phyloP scores from a whole-genome alignment of 2,888 invertebrate genomes.

The Hecatera dysodea region DNA sequence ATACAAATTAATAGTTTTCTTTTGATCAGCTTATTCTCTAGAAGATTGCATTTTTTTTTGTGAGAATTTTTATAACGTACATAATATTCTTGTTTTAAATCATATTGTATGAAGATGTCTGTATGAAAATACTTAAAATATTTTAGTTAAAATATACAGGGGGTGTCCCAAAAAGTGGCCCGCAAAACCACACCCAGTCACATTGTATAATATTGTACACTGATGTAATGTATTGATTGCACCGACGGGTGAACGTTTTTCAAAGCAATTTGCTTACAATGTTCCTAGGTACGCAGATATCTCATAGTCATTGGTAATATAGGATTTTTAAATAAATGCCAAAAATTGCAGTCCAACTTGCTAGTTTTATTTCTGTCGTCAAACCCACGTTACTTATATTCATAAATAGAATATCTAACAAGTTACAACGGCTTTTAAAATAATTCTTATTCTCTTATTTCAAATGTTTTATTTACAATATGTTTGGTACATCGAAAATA shows the following conservation, averaged over 20 bases:
- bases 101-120: neutral
- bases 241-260: neutral
- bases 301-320: conserved; percentile 9
- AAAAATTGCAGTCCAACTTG: conserved; percentile 45
- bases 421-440: neutral
- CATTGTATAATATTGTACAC: neutral
- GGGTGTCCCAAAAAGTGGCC: neutral
- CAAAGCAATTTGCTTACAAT: conserved; percentile 1
- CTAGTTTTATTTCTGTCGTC: conserved; percentile 32
- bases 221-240: neutral
- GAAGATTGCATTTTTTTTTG: neutral
- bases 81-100: neutral
- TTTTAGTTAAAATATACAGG: neutral
- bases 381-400: neutral
- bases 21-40: neutral
- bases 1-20: too few relatives aligned
- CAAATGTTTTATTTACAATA: conserved; percentile 31
- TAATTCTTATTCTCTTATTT: neutral
- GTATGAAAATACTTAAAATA: neutral
- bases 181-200: neutral
- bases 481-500: neutral
- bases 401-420: neutral
- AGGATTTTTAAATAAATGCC: conserved; percentile 53
- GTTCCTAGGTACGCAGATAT: conserved; percentile 35
- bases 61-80: neutral